phyloP scores from a whole-genome alignment of 1,140 invertebrate species.

The Brachionus manjavacas region DNA sequence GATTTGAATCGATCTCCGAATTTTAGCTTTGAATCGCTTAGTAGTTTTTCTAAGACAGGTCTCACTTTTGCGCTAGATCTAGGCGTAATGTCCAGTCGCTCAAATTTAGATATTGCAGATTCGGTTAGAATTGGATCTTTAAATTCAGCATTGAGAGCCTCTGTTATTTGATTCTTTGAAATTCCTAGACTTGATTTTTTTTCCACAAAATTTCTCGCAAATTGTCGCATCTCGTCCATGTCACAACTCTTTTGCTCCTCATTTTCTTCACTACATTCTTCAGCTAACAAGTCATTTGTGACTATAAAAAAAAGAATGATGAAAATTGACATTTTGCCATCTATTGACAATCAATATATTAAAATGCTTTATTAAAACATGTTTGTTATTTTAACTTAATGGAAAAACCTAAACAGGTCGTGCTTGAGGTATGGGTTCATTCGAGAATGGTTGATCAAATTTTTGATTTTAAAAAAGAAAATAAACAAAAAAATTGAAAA shows the following conservation, averaged over 20 bases:
- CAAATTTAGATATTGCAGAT: conserved; percentile 1
- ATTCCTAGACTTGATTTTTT: neutral
- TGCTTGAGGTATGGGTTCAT: no score
- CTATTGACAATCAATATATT: no score
- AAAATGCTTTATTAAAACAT: no score
- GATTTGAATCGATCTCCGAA: neutral
- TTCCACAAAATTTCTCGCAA: neutral
- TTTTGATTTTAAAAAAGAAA: no score
- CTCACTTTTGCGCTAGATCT: conserved; percentile 2
- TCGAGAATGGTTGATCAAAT: no score
- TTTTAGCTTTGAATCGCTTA: conserved; percentile 8
- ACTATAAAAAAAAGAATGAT: neutral
- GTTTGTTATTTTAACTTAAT: no score
- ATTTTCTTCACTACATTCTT: neutral
- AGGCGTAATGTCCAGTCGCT: neutral
- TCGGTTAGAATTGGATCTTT: conserved; percentile 9
- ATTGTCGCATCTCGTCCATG: neutral
- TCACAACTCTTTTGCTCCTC: neutral
- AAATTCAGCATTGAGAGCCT: neutral
- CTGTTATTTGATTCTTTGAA: neutral
- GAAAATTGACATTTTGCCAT: neutral
- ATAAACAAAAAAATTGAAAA: no score
- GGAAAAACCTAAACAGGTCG: no score
- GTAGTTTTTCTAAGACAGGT: conserved; percentile 16
- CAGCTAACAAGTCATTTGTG: neutral